These are phyloP conservation scores for Callionymus lyra DNA, from an alignment of 2,113 vertebrate species.

Conservation along the genomic window DNA sequence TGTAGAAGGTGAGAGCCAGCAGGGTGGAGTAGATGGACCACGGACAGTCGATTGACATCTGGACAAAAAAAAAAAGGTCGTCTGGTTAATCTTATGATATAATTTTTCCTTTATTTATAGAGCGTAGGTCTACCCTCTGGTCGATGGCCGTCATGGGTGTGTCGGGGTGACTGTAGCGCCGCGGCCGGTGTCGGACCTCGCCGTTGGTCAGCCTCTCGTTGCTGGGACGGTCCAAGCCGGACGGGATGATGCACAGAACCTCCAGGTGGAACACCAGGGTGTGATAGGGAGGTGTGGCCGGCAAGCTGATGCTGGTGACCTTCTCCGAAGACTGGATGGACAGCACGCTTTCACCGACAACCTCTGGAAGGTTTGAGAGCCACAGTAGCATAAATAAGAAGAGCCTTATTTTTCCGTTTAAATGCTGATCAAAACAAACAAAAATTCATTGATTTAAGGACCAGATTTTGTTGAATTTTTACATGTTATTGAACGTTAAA, in stretches of 20 bases:
- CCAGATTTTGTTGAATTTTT: too few relatives aligned
- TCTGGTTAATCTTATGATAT: neutral
- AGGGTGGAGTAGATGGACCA: conserved; percentile 98
- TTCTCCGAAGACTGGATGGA: conserved; percentile 87
- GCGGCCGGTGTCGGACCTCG: conserved; percentile 66
- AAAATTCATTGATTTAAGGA: too few relatives aligned
- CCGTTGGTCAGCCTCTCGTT: conserved; percentile 67
- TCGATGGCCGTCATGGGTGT: conserved; percentile 79
- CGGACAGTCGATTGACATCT: conserved; percentile 96
- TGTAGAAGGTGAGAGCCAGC: conserved; percentile 86
- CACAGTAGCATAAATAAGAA: neutral
- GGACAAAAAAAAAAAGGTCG: conserved; percentile 11
- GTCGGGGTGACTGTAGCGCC: conserved; percentile 68
- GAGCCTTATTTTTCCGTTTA: neutral
- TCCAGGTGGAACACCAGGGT: conserved; percentile 87
- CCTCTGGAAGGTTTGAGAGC: conserved; percentile 68
- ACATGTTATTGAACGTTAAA: too few relatives aligned
- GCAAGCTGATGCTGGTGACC: conserved; percentile 87
- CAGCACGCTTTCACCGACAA: conserved; percentile 65
- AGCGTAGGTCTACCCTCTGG: conserved; percentile 72
- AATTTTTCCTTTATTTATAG: neutral
- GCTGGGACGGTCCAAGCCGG: conserved; percentile 54
- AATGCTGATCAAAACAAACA: too few relatives aligned
- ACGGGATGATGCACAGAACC: conserved; percentile 81
- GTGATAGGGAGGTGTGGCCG: conserved; percentile 81